phyloP scores from a whole-genome alignment of 2,113 vertebrate genomes.

The Gambusia affinis region DNA sequence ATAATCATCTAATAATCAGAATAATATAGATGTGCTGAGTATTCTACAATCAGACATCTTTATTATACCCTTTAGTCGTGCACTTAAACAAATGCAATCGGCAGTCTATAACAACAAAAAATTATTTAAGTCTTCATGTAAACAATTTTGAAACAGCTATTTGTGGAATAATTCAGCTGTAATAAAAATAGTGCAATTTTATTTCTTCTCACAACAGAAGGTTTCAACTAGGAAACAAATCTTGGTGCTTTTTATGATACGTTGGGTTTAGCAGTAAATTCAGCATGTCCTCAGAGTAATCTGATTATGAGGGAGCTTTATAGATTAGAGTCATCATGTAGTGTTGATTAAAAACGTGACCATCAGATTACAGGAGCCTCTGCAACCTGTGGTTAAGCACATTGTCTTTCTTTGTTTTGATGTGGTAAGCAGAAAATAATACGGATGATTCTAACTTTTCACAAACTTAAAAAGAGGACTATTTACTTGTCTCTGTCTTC shows the following conservation, averaged over 20 bases:
- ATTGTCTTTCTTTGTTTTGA: background rate
- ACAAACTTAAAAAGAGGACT: background rate
- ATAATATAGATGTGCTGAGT: background rate
- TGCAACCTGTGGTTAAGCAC: background rate
- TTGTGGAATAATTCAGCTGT: background rate
- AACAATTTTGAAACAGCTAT: background rate
- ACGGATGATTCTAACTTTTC: background rate
- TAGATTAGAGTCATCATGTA: slow-evolving; percentile 15
- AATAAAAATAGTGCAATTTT: background rate
- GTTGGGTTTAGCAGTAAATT: slow-evolving; percentile 11
- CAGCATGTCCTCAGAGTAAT: slow-evolving; percentile 60
- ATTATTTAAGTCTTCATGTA: background rate
- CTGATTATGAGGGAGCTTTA: slow-evolving; percentile 45
- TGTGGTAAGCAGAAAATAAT: background rate
- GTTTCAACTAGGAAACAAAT: background rate
- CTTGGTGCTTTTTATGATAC: background rate
- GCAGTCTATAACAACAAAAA: no score
- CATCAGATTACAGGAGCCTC: slow-evolving; percentile 29
- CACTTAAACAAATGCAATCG: no score
- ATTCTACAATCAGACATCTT: background rate
- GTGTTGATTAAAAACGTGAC: slow-evolving; percentile 28
- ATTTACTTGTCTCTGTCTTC: background rate
- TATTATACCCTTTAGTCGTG: background rate
- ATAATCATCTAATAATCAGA: no score
- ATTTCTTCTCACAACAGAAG: background rate